Conservation (phyloP, 2,113 vertebrate species). For the Aptenodytes patagonicus region DNA sequence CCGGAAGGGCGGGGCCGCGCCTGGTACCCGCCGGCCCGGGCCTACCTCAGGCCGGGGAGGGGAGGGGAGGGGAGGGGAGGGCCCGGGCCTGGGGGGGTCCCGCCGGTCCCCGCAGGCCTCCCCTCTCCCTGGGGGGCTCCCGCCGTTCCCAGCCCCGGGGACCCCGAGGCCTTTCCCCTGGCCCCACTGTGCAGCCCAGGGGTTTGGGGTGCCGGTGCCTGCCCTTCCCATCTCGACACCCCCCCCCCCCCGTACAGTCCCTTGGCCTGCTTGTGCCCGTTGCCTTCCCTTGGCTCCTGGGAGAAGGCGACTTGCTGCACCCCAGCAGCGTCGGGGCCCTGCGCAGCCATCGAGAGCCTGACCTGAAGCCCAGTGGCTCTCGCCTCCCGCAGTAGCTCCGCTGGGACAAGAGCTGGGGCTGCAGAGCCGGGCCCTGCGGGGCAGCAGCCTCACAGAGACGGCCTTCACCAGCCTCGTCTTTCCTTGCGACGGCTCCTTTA, state of each 20-base stretch:
- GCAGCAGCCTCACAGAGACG: background rate
- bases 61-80: too few relatives aligned
- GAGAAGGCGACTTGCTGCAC: background rate
- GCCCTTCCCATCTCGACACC: background rate
- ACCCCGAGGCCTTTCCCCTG: too few relatives aligned
- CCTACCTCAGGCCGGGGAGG: too few relatives aligned
- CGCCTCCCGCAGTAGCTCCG: fast-evolving
- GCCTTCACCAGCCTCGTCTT: fast-evolving
- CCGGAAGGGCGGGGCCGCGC: too few relatives aligned
- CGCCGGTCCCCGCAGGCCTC: too few relatives aligned
- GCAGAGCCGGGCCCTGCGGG: background rate
- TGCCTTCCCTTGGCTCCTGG: background rate
- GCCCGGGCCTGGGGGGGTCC: too few relatives aligned
- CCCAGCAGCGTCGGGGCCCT: fast-evolving
- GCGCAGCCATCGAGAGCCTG: background rate
- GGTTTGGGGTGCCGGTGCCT: too few relatives aligned
- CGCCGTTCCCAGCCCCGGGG: too few relatives aligned
- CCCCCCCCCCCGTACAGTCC: background rate
- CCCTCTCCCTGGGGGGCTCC: background rate
- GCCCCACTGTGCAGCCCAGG: too few relatives aligned
- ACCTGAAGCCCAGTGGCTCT: background rate
- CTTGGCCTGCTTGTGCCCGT: background rate
- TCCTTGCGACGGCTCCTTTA: background rate
- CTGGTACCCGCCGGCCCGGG: too few relatives aligned
- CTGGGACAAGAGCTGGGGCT: background rate